Evolutionary conservation across 2,113 vertebrate genomes (phyloP).

Genomic region (Ploceus nigricollis): DNA sequence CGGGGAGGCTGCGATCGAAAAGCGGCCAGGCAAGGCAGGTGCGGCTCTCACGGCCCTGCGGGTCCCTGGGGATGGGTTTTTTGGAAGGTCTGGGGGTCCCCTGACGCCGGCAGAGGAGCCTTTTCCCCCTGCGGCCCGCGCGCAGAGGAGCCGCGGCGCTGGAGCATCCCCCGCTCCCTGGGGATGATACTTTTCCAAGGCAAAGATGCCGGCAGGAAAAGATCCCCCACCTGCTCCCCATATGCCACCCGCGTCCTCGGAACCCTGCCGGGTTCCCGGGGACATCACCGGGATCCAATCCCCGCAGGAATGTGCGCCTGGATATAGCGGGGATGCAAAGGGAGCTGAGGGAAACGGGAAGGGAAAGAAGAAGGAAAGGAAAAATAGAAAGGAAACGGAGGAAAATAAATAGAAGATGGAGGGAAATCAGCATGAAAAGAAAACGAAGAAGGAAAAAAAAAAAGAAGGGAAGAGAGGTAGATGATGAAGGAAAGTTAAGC

Average conservation of each 20-base stretch:
- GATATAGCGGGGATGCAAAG: neutral
- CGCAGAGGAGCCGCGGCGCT: neutral
- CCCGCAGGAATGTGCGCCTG: neutral
- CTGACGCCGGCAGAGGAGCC: fast-evolving
- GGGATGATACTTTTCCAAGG: neutral
- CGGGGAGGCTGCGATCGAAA: neutral
- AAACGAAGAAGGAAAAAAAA: fast-evolving
- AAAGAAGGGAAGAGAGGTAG: too few relatives aligned
- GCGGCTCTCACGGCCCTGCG: too few relatives aligned
- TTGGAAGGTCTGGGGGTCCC: fast-evolving
- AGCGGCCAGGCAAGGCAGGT: too few relatives aligned
- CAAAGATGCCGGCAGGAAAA: neutral
- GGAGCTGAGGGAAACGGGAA: neutral
- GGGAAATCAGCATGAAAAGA: neutral
- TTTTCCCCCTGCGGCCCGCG: neutral
- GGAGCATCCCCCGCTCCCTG: neutral
- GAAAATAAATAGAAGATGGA: too few relatives aligned
- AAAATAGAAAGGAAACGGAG: neutral
- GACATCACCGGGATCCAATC: too few relatives aligned
- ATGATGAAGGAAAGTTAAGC: neutral
- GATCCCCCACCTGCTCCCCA: neutral
- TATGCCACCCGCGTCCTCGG: too few relatives aligned
- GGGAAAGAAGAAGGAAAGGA: fast-evolving
- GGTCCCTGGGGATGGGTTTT: neutral
- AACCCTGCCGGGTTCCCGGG: neutral